A percentile compares a stretch with the other conserved stretches of the same genome.
Evolutionary conservation across 1,140 invertebrate genomes (phyloP).

Genomic region (Nixonia krombeini): DNA sequence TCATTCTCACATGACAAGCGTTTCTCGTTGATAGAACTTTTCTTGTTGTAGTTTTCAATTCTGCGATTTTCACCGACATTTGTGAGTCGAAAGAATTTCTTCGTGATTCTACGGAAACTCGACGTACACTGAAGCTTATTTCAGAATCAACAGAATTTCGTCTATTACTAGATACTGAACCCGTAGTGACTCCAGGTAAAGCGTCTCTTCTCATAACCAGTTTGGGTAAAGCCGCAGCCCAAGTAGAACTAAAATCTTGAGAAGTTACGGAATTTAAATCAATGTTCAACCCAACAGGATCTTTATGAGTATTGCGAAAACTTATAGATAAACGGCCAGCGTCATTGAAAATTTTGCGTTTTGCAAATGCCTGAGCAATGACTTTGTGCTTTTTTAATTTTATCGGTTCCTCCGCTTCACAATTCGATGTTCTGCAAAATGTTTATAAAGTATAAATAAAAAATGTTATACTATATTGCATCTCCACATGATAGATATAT

Average conservation of each 20-base stretch:
- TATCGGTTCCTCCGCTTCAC: constrained; percentile 79
- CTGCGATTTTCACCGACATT: constrained; percentile 84
- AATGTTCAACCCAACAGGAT: constrained; percentile 91
- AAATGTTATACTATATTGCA: constrained; percentile 8
- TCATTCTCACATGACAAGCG: constrained; percentile 31
- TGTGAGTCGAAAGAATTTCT: constrained; percentile 89
- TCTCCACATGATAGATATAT: not conserved
- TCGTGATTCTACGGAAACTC: constrained; percentile 85
- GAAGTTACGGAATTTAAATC: constrained; percentile 86
- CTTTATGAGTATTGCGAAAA: constrained; percentile 87
- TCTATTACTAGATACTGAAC: constrained; percentile 76
- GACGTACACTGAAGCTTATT: constrained; percentile 83
- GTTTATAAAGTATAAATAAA: not conserved
- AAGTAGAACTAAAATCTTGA: constrained; percentile 84
- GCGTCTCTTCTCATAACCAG: constrained; percentile 87
- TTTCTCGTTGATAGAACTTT: constrained; percentile 65
- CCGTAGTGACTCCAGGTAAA: constrained; percentile 74
- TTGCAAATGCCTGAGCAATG: constrained; percentile 89
- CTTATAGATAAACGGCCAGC: constrained; percentile 88
- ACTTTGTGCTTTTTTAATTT: constrained; percentile 90
- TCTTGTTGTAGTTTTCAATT: constrained; percentile 80
- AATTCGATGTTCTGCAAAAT: constrained; percentile 67
- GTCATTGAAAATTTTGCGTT: constrained; percentile 87
- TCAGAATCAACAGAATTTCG: constrained; percentile 82
- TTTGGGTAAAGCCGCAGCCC: constrained; percentile 89